Percentiles rank a stretch among this genome's conserved stretches.
Conservation (phyloP, 2,888 invertebrate genomes). For the Archips crataeganus region DNA sequence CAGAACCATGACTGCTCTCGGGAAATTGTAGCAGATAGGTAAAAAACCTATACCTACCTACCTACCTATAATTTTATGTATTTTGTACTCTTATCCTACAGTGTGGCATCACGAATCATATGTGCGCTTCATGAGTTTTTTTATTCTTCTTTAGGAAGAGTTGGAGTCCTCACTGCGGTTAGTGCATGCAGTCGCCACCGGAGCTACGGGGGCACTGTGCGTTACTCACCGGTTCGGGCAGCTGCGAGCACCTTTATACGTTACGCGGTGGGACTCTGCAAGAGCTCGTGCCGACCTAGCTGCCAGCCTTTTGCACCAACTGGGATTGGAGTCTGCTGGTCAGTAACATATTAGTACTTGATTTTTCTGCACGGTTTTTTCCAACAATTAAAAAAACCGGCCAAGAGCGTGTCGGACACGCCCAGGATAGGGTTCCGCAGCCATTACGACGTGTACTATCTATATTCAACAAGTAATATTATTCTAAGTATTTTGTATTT, state of each 20-base stretch:
- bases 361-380: too few relatives aligned
- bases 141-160: slow-evolving; percentile 75
- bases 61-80: too few relatives aligned
- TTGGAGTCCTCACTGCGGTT: slow-evolving; percentile 89
- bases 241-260: slow-evolving; percentile 89
- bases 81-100: too few relatives aligned
- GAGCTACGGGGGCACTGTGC: slow-evolving; percentile 90
- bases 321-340: slow-evolving; percentile 87
- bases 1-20: background rate
- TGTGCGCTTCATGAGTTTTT: background rate
- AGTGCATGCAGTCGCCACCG: slow-evolving; percentile 91
- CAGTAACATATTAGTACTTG: slow-evolving; percentile 16
- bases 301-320: slow-evolving; percentile 90
- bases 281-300: slow-evolving; percentile 93
- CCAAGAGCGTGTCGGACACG: too few relatives aligned
- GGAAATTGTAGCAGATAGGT: background rate
- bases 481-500: too few relatives aligned
- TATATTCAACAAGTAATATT: too few relatives aligned
- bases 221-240: slow-evolving; percentile 89
- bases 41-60: background rate
- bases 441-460: too few relatives aligned
- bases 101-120: too few relatives aligned
- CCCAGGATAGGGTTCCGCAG: too few relatives aligned
- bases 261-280: slow-evolving; percentile 90
- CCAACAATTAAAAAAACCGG: too few relatives aligned